Percentiles rank a stretch among this genome's conserved stretches.
Evolutionary conservation across 2,113 vertebrate species (phyloP).

Genomic region (Pedionomus torquatus): DNA sequence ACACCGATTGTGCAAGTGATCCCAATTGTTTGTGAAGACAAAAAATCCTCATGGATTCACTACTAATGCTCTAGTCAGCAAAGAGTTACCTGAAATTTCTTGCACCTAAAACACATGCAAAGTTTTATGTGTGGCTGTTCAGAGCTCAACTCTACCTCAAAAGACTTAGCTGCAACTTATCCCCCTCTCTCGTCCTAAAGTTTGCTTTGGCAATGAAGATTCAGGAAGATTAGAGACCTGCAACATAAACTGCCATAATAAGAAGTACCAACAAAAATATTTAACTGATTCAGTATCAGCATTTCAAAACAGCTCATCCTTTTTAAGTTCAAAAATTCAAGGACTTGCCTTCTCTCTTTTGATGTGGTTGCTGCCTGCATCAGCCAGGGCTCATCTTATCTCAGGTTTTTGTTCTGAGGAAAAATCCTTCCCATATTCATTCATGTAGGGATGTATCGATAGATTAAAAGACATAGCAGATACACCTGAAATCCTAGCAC

Average conservation of each 20-base stretch:
- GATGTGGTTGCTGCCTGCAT: background rate
- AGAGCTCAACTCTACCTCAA: background rate
- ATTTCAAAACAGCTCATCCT: background rate
- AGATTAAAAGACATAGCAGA: background rate
- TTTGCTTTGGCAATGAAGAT: background rate
- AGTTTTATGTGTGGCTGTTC: background rate
- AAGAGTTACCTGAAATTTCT: background rate
- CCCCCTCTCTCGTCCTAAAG: background rate
- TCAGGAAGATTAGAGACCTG: background rate
- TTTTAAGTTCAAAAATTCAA: background rate
- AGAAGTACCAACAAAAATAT: background rate
- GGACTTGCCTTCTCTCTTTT: background rate
- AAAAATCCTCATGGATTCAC: background rate
- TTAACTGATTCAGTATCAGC: background rate
- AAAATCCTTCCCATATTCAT: background rate
- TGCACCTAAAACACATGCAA: background rate
- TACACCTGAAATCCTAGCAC: background rate
- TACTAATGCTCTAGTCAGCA: rapidly evolving
- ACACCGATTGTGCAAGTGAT: background rate
- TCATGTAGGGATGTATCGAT: background rate
- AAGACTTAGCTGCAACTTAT: background rate
- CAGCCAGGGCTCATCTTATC: background rate
- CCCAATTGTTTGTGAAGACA: rapidly evolving
- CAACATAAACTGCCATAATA: background rate
- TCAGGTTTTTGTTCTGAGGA: background rate